phyloP scores from a whole-genome alignment of 2,113 vertebrate species.

The Dipodomys stephensi region DNA sequence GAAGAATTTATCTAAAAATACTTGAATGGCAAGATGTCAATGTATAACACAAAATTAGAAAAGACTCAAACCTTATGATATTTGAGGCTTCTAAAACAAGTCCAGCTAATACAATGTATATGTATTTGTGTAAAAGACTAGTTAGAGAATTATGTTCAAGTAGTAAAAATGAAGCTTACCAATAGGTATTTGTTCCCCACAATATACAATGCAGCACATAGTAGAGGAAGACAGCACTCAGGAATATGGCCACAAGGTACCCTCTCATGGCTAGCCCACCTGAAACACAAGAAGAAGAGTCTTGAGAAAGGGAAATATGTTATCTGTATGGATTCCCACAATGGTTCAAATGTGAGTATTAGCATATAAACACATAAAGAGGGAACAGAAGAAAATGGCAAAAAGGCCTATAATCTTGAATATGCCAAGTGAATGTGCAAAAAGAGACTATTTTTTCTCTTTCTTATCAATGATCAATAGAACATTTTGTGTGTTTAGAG shows the following conservation, averaged over 20 bases:
- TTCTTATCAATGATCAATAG: neutral
- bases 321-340: neutral
- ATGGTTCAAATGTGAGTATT: neutral
- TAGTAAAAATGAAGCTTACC: slow-evolving; percentile 71
- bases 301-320: neutral
- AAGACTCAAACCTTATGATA: neutral
- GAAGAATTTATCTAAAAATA: neutral
- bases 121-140: neutral
- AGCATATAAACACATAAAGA: neutral
- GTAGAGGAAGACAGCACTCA: slow-evolving; percentile 78
- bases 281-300: slow-evolving; percentile 34
- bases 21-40: neutral
- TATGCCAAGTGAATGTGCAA: neutral
- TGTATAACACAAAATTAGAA: slow-evolving; percentile 32
- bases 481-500: neutral
- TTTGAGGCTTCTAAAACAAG: neutral
- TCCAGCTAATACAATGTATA: neutral
- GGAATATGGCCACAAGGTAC: slow-evolving; percentile 69
- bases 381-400: neutral
- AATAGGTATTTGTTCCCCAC: slow-evolving; percentile 73
- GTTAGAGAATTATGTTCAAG: slow-evolving; percentile 16
- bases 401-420: neutral
- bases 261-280: slow-evolving; percentile 78
- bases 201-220: slow-evolving; percentile 76
- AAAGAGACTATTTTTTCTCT: neutral